A percentile compares a stretch with the other conserved stretches of the same genome.
phyloP scores from a whole-genome alignment of 1,140 invertebrate genomes.

The Helicoverpa zea region DNA sequence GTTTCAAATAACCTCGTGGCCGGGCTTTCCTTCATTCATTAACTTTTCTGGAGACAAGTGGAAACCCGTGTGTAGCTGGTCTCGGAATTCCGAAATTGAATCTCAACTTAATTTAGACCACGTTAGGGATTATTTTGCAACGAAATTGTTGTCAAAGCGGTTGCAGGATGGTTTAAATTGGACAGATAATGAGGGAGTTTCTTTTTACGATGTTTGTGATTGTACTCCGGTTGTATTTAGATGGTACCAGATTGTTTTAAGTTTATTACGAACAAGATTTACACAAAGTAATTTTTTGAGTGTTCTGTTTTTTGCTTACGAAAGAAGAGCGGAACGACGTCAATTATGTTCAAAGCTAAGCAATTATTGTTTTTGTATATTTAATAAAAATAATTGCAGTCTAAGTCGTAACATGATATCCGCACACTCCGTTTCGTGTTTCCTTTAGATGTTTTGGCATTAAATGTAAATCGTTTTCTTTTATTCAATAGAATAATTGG shows the following conservation, averaged over 20 bases:
- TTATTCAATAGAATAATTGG: not conserved
- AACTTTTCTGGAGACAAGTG: constrained; percentile 64
- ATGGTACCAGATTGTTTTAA: constrained; percentile 33
- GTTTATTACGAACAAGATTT: constrained; percentile 27
- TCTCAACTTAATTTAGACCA: constrained; percentile 40
- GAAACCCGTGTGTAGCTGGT: constrained; percentile 57
- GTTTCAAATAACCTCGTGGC: constrained; percentile 62
- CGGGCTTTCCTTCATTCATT: constrained; percentile 66
- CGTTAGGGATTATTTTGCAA: constrained; percentile 39
- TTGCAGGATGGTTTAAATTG: constrained; percentile 55
- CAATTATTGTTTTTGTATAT: constrained; percentile 17
- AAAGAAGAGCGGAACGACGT: constrained; percentile 25
- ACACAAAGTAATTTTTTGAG: constrained; percentile 27
- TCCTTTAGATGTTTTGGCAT: not conserved
- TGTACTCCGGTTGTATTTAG: constrained; percentile 29
- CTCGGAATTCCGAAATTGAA: constrained; percentile 25
- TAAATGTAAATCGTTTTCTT: not conserved
- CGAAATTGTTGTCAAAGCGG: constrained; percentile 14
- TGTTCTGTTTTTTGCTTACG: constrained; percentile 27
- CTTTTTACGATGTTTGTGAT: constrained; percentile 53
- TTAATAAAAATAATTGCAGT: constrained; percentile 1
- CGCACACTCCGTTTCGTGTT: not conserved
- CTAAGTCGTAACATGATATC: constrained; percentile 14
- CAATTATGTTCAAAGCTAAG: constrained; percentile 19
- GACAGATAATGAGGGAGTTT: constrained; percentile 54